A percentile compares a stretch with the other conserved stretches of the same genome.
Conservation (phyloP, 2,888 invertebrate species). For the Plagodis dolabraria region DNA sequence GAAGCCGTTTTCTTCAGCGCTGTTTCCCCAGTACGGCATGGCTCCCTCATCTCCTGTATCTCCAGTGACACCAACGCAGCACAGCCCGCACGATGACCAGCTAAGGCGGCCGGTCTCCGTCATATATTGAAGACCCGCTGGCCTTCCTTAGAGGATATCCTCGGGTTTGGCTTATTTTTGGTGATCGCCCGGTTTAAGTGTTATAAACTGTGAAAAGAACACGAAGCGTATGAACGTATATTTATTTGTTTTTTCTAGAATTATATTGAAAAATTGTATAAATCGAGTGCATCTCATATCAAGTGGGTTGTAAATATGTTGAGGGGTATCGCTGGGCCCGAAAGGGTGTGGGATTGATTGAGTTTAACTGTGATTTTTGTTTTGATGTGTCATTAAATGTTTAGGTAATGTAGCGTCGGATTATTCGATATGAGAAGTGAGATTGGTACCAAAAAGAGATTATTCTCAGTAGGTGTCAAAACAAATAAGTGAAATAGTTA, state of each 20-base stretch:
- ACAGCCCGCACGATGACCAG: conserved; percentile 84
- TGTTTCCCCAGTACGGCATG: conserved; percentile 82
- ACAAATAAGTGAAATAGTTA: conserved; percentile 62
- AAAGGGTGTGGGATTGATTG: conserved; percentile 51
- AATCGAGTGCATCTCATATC: conserved; percentile 70
- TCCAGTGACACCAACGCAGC: conserved; percentile 73
- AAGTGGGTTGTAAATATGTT: conserved; percentile 75
- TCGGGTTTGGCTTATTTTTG: conserved; percentile 59
- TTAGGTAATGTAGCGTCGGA: conserved; percentile 61
- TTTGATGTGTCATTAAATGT: conserved; percentile 67
- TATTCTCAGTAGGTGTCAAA: conserved; percentile 70
- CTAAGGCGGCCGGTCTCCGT: conserved; percentile 89
- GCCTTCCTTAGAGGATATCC: conserved; percentile 68
- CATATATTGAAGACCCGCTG: conserved; percentile 86
- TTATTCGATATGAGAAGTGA: conserved; percentile 75
- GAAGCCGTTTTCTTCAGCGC: conserved; percentile 81
- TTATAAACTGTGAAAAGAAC: conserved; percentile 60
- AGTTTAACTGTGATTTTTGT: conserved; percentile 79
- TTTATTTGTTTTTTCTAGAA: conserved; percentile 73
- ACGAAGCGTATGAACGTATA: conserved; percentile 58
- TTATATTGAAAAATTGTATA: conserved; percentile 51
- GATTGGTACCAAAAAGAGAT: conserved; percentile 84
- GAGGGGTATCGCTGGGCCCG: conserved; percentile 51
- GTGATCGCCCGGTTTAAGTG: conserved; percentile 45
- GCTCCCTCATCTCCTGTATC: conserved; percentile 77